Evolutionary conservation across 2,113 vertebrate genomes (phyloP), one percentile per base, ranked within the genome.

Genomic region (Pitta sordida): DNA sequence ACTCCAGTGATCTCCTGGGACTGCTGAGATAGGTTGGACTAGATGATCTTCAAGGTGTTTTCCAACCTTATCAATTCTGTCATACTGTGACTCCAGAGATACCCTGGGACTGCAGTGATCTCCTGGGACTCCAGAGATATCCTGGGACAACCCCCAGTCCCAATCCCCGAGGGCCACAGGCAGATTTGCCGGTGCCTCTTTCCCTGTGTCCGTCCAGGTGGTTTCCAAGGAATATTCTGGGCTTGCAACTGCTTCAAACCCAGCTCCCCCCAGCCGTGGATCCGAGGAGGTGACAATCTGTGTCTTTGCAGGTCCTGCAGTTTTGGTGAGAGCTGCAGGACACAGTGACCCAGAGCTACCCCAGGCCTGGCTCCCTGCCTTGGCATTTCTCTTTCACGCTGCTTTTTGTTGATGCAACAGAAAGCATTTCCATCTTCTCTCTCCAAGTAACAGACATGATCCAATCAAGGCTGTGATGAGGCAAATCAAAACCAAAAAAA

Each of bases 361-460:
- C 70, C 6, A 1, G 75, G 36, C 76, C 90, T 95, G 94, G 93
- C 93, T 77, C 7, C 0, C 79, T 91, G 92, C 93, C 95, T 48
- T 46, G 27, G 79, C 95, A n/a, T 63, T 77, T 86, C 20, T 79
- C 82, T 75, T 63, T 88, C 87, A 18, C 27, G 63, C 91, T 91
- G 84, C 3, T 83, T 95, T 91, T 63, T 94, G 95, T 95, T 95
- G 93, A 92, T 91, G 94, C 83, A 95, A 94, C 91, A 95, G 75
- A 95, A 94, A 96, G 82, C 71, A 27, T 74, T 93, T 90, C 91
- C 88, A 94, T 94, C 93, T 88, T 79, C 93, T 96, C 85, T 85
- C 87, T 56, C 85, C 82, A 22, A 94, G 82, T 71, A 88, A 91
- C 82, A 92, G 87, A 44, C 80, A 62, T 41, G 84, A 95, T 79